These are phyloP conservation scores for Dexiosoma caninum DNA, from an alignment of 2,888 invertebrate genomes.

Conservation along the genomic window DNA sequence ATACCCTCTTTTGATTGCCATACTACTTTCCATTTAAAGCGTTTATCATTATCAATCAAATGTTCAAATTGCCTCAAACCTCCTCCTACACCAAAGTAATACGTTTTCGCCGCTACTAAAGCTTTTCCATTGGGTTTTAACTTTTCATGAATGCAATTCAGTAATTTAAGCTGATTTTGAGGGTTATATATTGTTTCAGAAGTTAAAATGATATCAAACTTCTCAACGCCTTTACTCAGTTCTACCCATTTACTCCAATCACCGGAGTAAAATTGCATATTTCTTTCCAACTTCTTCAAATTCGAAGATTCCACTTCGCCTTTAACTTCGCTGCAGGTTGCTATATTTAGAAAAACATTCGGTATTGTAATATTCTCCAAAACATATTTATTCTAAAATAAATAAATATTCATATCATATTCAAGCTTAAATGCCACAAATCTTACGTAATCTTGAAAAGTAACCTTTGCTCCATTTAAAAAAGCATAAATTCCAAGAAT, in stretches of 20 bases:
- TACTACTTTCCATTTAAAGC: conserved; percentile 80
- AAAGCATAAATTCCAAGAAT: conserved; percentile 90
- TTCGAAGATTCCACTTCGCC: conserved; percentile 22
- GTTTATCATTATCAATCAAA: conserved; percentile 79
- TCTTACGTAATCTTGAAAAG: conserved; percentile 97
- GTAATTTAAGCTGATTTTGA: conserved; percentile 86
- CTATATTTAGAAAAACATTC: conserved; percentile 85
- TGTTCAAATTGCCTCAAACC: conserved; percentile 87
- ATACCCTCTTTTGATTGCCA: conserved; percentile 81
- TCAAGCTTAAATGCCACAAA: neutral
- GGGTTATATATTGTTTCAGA: conserved; percentile 96
- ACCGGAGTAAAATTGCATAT: conserved; percentile 82
- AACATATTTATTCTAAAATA: conserved; percentile 90
- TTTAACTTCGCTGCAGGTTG: conserved; percentile 34
- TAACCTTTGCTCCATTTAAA: conserved; percentile 83
- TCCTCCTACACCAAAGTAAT: conserved; percentile 98
- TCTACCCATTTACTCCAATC: conserved; percentile 84
- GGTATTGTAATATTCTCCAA: conserved; percentile 88
- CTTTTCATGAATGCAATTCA: conserved; percentile 82
- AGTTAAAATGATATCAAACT: conserved; percentile 91
- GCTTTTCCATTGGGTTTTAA: conserved; percentile 81
- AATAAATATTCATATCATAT: neutral
- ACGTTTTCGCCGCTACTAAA: conserved; percentile 91
- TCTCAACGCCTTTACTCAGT: conserved; percentile 77
- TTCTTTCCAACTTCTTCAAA: conserved; percentile 38